phyloP scores from a whole-genome alignment of 2,797 vertebrate species.

The Smutsia temminckii region DNA sequence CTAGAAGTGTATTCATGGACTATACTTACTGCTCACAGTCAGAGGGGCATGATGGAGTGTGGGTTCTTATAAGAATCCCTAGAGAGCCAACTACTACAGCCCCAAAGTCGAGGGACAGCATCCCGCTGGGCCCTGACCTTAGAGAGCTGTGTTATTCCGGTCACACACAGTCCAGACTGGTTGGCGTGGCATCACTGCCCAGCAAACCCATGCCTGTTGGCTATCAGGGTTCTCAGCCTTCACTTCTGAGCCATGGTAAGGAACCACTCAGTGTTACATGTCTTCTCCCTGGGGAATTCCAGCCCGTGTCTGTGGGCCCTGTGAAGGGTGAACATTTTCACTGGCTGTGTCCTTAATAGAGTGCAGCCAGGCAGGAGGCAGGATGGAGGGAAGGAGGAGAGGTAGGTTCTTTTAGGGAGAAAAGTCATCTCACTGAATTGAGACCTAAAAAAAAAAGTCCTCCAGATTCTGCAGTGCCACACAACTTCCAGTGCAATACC shows the following conservation, averaged over 20 bases:
- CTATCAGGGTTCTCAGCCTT: background rate
- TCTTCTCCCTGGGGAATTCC: too few relatives aligned
- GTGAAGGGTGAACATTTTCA: rapidly evolving
- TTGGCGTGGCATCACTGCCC: rapidly evolving
- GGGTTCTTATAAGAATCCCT: background rate
- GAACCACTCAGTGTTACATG: rapidly evolving
- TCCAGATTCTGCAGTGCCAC: background rate
- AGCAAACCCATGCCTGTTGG: rapidly evolving
- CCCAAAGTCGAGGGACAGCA: background rate
- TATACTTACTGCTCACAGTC: background rate
- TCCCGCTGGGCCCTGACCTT: background rate
- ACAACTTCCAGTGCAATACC: constrained; percentile 14
- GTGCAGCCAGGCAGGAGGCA: background rate
- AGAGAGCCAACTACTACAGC: background rate
- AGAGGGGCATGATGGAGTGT: rapidly evolving
- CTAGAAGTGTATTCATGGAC: rapidly evolving
- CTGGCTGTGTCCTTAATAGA: background rate
- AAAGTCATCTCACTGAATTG: constrained; percentile 27
- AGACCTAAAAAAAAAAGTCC: constrained; percentile 40
- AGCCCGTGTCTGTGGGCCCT: rapidly evolving
- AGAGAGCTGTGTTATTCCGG: rapidly evolving
- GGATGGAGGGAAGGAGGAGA: background rate
- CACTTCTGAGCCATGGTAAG: rapidly evolving
- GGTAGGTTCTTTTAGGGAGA: background rate
- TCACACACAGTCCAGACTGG: rapidly evolving